Base-by-base conservation (phyloP, 2,797 vertebrate genomes). In the Tapirus indicus region DNA sequence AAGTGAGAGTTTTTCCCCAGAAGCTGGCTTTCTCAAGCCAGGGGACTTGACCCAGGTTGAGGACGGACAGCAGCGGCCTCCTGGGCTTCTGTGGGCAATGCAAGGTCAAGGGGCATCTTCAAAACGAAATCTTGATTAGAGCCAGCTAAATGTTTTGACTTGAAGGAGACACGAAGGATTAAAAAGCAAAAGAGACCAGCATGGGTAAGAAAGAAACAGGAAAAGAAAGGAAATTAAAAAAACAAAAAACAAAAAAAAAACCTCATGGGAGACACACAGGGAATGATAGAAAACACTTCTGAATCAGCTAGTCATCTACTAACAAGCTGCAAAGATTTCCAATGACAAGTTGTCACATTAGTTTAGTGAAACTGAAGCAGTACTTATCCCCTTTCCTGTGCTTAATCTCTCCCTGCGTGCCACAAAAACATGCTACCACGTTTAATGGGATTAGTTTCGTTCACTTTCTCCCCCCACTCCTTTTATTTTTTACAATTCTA, bases 281-380 rank as follows among this genome's bases (percentile, higher is more conserved):
- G 98, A 98, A 98, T 89, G 98, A 98, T 98, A 98, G 98, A 98
- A 98, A 99, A 99, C 98, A 98, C 98, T 98, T 99, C 98, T 99
- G 98, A 98, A 99, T 99, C 98, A 98, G 98, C 99, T 98, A 98
- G 98, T 98, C 98, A 98, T 98, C 98, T 98, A 98, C 99, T 99
- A 99, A 99, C 99, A 98, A 98, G 99, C 99, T 99, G 98, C 98
- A 99, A 99, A 99, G 99, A 99, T 98, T 98, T 98, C 98, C 99
- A 98, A 95, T 99, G 99, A 99, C 99, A 99, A 99, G 98, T 99
- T 99, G 99, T 99, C 99, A 99, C 99, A 98, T 99, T 99, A 98
- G 99, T 99, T 99, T 99, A 99, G 99, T 98, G 99, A 99, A 99
- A 99, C 98, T 98, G 98, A 99, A 99, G 98, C 98, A 98, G 98